Evolutionary conservation across 2,113 vertebrate genomes (phyloP), one percentile per base, ranked within the genome.

Genomic region (Trogon melanurus): DNA sequence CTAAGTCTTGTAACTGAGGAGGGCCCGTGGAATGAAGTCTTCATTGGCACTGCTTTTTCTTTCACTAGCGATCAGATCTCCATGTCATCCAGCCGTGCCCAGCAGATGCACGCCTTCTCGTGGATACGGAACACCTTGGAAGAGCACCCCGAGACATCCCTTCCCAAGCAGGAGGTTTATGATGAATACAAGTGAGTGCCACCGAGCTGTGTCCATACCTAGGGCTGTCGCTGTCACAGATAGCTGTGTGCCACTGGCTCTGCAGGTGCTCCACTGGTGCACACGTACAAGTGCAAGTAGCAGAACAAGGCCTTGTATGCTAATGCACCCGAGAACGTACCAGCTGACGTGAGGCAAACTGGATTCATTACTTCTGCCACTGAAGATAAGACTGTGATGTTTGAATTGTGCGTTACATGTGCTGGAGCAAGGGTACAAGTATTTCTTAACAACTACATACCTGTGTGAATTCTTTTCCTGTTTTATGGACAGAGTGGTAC

Each of bases 121-220:
- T 99, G 99, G 99, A 99, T 99, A 97, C 99, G 98, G 91, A 99
- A 98, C 97, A 98, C 99, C 93, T 97, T 99, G 95, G 99, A 99
- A 94, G 99, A 99, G 97, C 99, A 99, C 91, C 98, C 99, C 1
- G 99, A 99, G 97, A 99, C 99, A 11, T 99, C 99, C 71, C 98
- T 99, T n/a, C 99, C 99, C 94, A 99, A 99, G 95, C 99, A 99
- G 97, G 99, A 99, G 94, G 99, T 99, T 85, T 99, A 99, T 64
- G 99, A 99, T 93, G 99, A 99, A 91, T 99, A 99, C 98, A 99
- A 99, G 99, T 99, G 97, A 96, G 99, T 98, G 34, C 36, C 44
- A 6, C 26, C 19, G 2, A 9, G 10, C 15, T 26, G n/a, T 26
- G 6, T 89, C 54, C 64, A 2, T 36, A 13, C 7, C 0, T 51